A percentile compares a stretch with the other conserved stretches of the same genome.
These are phyloP conservation scores for Tubulanus polymorphus DNA, from an alignment of 2,888 invertebrate species.

Conservation along the genomic window DNA sequence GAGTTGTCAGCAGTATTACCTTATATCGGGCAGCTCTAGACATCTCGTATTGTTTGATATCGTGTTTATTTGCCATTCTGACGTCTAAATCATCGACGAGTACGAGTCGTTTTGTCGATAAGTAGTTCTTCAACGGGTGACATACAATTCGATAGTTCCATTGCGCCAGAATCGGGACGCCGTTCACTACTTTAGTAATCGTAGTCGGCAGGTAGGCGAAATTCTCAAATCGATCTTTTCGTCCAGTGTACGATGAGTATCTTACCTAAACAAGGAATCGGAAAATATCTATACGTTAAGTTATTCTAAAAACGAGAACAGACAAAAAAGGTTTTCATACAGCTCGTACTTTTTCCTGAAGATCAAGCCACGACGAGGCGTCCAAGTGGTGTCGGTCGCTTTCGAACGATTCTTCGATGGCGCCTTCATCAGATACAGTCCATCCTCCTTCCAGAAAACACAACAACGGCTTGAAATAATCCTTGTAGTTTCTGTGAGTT, in stretches of 20 bases:
- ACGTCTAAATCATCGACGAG: conserved; percentile 31
- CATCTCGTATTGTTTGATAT: conserved; percentile 11
- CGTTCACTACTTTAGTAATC: conserved; percentile 26
- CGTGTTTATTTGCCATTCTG: conserved; percentile 17
- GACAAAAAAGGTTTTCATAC: too few relatives aligned
- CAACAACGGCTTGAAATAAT: conserved; percentile 37
- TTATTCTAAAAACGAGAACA: too few relatives aligned
- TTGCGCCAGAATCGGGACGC: conserved; percentile 13
- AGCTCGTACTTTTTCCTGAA: conserved; percentile 36
- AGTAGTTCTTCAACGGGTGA: conserved; percentile 22
- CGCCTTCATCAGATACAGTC: conserved; percentile 26
- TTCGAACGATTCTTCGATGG: conserved; percentile 34
- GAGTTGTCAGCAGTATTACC: not conserved
- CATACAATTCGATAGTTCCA: conserved; percentile 25
- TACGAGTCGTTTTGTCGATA: conserved; percentile 22
- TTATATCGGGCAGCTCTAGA: conserved; percentile 14
- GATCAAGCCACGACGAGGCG: conserved; percentile 31
- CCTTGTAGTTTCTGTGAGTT: conserved; percentile 27
- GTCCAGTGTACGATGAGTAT: conserved; percentile 31
- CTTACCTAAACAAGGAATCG: too few relatives aligned
- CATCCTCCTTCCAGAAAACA: conserved; percentile 41
- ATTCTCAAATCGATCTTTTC: conserved; percentile 30
- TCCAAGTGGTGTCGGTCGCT: conserved; percentile 40
- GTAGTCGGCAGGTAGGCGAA: conserved; percentile 37
- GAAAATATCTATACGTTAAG: too few relatives aligned